These are phyloP conservation scores for Pogoniulus pusillus DNA, from an alignment of 2,797 vertebrate species.

Conservation along the genomic window DNA sequence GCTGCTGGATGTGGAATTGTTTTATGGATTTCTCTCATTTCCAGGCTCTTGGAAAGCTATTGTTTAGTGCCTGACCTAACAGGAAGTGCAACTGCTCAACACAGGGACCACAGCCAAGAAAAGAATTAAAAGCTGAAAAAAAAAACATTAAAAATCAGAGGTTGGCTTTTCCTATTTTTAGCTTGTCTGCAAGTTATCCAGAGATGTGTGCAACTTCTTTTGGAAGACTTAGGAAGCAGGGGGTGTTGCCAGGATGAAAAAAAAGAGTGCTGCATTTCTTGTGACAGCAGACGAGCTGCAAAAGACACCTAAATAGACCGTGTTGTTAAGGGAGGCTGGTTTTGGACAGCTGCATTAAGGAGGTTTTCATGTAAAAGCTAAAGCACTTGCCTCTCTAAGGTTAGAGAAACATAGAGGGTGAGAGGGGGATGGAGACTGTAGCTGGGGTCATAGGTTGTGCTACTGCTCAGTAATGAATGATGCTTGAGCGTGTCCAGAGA, in stretches of 20 bases:
- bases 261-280: not conserved
- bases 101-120: conserved; percentile 23
- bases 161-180: conserved; percentile 38
- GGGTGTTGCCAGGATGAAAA: not conserved
- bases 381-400: not conserved
- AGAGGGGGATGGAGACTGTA: not conserved
- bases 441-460: not conserved
- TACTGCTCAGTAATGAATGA: not conserved
- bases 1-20: conserved; percentile 27
- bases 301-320: conserved; percentile 53
- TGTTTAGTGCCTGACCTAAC: conserved; percentile 3
- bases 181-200: not conserved
- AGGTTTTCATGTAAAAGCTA: conserved; percentile 24
- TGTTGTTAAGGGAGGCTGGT: not conserved
- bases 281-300: not conserved
- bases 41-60: conserved; percentile 42
- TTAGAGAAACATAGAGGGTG: not conserved
- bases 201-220: conserved; percentile 9
- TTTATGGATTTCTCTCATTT: conserved; percentile 37
- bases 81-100: conserved; percentile 20
- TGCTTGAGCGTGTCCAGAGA: too few species aligned
- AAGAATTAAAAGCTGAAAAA: not conserved
- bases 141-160: not conserved
- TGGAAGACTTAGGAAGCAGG: conserved; percentile 15
- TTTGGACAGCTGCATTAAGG: conserved; percentile 59